Percentiles rank a stretch among this genome's conserved stretches.
These are phyloP conservation scores for Barnardius zonarius DNA, from an alignment of 2,113 vertebrate species.

Conservation along the genomic window DNA sequence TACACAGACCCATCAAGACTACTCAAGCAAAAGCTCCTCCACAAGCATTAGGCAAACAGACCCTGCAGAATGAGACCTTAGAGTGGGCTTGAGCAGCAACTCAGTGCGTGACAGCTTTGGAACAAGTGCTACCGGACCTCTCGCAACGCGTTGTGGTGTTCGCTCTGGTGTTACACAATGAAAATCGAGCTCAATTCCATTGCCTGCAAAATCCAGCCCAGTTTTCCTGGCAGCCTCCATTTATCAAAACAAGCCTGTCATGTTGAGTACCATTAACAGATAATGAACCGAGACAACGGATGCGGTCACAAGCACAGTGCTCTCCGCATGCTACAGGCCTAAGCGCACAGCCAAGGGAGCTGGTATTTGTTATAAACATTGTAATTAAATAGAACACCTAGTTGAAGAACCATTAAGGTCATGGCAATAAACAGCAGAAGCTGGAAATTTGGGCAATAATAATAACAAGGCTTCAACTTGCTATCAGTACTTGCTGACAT, in stretches of 20 bases:
- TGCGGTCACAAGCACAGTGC: conserved; percentile 89
- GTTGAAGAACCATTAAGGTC: conserved; percentile 59
- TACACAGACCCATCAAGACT: neutral
- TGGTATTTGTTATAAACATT: conserved; percentile 79
- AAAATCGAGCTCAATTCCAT: conserved; percentile 14
- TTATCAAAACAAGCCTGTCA: conserved; percentile 94
- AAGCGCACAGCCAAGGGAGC: conserved; percentile 85
- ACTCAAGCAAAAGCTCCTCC: neutral
- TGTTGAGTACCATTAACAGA: conserved; percentile 94
- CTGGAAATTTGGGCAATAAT: conserved; percentile 11
- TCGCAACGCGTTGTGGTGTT: rapidly evolving
- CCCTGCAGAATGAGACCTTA: rapidly evolving
- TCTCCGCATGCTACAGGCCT: conserved; percentile 84
- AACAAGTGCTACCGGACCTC: neutral
- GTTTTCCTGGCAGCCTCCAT: conserved; percentile 87
- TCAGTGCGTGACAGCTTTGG: rapidly evolving
- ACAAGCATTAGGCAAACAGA: rapidly evolving
- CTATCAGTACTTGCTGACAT: neutral
- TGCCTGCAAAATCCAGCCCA: conserved; percentile 79
- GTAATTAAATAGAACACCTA: conserved; percentile 72
- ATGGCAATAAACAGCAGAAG: conserved; percentile 21
- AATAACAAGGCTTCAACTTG: neutral
- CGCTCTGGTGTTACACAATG: neutral
- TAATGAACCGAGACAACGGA: conserved; percentile 96
- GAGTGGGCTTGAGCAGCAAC: neutral